Conservation (phyloP, 2,888 invertebrate genomes). For the Marasmarcha lunaedactyla region DNA sequence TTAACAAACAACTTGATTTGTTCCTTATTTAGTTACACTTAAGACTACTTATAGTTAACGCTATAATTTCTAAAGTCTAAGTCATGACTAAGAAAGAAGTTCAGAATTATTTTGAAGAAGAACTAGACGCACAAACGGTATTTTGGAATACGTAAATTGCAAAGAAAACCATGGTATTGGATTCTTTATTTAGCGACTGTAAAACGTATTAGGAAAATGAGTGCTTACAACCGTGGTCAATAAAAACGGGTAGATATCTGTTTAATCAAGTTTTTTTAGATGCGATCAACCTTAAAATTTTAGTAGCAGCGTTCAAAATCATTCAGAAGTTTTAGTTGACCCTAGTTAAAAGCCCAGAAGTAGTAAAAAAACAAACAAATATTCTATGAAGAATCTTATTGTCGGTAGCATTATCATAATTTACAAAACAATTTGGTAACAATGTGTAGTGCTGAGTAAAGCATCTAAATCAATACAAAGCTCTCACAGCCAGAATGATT, state of each 20-base stretch:
- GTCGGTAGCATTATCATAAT: slow-evolving; percentile 30
- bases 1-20: slow-evolving; percentile 65
- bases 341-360: neutral
- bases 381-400: slow-evolving; percentile 28
- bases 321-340: too few species aligned
- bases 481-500: slow-evolving; percentile 69
- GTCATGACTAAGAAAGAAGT: slow-evolving; percentile 43
- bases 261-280: too few species aligned
- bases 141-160: slow-evolving; percentile 16
- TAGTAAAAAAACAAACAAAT: slow-evolving; percentile 1
- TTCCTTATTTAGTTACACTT: slow-evolving; percentile 35
- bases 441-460: slow-evolving; percentile 23
- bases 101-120: slow-evolving; percentile 20
- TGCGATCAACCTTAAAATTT: too few species aligned
- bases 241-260: too few species aligned
- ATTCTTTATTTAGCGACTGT: too few species aligned
- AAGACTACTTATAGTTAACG: slow-evolving; percentile 45
- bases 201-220: too few species aligned
- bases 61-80: slow-evolving; percentile 46
- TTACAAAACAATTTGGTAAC: neutral
- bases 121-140: slow-evolving; percentile 24
- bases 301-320: too few species aligned
- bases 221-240: too few species aligned
- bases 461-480: slow-evolving; percentile 51
- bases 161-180: too few species aligned